phyloP scores from a whole-genome alignment of 2,797 vertebrate genomes.

The Lepidocolaptes lacrymiger region DNA sequence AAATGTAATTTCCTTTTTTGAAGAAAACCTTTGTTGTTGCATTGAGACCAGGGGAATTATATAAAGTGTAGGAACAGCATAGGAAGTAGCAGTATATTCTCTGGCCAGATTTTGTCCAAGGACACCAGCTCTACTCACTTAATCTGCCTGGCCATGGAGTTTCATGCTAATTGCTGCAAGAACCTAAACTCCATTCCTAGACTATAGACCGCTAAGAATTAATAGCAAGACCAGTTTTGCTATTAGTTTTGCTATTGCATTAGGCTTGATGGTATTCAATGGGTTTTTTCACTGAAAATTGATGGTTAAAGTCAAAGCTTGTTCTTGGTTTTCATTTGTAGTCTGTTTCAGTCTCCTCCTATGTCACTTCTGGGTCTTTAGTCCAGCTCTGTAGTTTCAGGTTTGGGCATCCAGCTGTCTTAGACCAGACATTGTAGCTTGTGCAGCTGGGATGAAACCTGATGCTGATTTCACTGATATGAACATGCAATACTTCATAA shows the following conservation, averaged over 20 bases:
- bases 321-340: not conserved
- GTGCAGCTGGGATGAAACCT: not conserved
- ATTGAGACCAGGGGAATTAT: not conserved
- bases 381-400: not conserved
- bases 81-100: not conserved
- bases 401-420: not conserved
- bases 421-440: not conserved
- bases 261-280: not conserved
- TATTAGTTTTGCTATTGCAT: not conserved
- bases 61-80: not conserved
- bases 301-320: not conserved
- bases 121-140: not conserved
- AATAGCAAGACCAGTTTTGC: not conserved
- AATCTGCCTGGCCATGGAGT: not conserved
- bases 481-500: not conserved
- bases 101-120: not conserved
- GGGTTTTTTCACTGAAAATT: not conserved
- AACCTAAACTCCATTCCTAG: not conserved
- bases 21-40: not conserved
- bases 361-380: not conserved
- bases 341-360: not conserved
- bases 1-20: not conserved
- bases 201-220: not conserved
- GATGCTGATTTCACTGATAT: not conserved
- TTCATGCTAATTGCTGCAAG: not conserved